Evolutionary conservation across 2,113 vertebrate genomes (phyloP).

Genomic region (Brachyhypopomus occidentalis): DNA sequence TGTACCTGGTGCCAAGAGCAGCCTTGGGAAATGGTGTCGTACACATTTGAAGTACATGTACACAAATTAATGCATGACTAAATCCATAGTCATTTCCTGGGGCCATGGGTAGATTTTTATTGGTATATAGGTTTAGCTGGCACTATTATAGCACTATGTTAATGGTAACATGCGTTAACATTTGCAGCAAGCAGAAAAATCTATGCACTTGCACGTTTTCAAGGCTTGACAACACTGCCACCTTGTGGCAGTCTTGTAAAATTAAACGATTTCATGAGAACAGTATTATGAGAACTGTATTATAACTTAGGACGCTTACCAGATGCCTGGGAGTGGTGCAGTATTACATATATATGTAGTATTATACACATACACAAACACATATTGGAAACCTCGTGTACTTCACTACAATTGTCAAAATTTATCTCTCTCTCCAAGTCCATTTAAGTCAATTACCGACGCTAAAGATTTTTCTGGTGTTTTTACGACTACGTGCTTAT

Average conservation of each 20-base stretch:
- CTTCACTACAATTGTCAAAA: too few species aligned
- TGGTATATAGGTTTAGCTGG: not conserved
- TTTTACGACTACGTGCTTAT: too few species aligned
- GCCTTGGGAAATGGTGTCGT: not conserved
- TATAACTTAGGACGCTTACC: too few species aligned
- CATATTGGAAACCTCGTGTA: too few species aligned
- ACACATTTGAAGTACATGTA: not conserved
- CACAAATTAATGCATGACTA: constrained; percentile 9
- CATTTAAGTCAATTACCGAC: too few species aligned
- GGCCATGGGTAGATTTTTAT: not conserved
- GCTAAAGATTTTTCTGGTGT: too few species aligned
- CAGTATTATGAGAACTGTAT: not conserved
- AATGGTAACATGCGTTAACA: not conserved
- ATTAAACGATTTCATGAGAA: not conserved
- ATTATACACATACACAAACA: too few species aligned
- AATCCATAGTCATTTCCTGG: not conserved
- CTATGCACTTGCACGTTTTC: not conserved
- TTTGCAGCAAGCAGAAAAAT: constrained; percentile 10
- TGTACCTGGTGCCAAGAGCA: constrained; percentile 14
- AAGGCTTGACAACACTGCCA: constrained; percentile 63
- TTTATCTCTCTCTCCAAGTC: too few species aligned
- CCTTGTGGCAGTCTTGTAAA: constrained; percentile 55
- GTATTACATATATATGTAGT: too few species aligned
- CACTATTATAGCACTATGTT: not conserved
- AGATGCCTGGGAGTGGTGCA: too few species aligned